Conservation (phyloP, 2,113 vertebrate species). For the Esox niger region DNA sequence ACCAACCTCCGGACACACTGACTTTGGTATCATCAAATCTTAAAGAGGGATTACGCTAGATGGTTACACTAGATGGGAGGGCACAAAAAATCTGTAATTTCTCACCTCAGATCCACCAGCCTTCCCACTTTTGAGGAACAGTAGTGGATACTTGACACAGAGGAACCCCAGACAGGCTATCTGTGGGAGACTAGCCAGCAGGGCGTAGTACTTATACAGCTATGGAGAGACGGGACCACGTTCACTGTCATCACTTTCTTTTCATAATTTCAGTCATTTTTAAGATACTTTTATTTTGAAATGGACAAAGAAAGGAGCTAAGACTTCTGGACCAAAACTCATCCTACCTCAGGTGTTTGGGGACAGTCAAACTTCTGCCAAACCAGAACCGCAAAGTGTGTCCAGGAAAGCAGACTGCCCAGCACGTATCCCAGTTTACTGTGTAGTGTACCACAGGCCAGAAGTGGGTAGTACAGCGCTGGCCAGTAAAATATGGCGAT, state of each 20-base stretch:
- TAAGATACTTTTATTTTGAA: too few species aligned
- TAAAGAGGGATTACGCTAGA: not conserved
- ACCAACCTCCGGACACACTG: not conserved
- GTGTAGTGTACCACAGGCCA: constrained; percentile 72
- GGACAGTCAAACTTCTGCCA: constrained; percentile 89
- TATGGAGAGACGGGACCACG: constrained; percentile 45
- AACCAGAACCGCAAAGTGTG: constrained; percentile 75
- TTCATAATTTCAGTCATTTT: too few species aligned
- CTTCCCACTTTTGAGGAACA: constrained; percentile 68
- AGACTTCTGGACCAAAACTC: not conserved
- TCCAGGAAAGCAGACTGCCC: constrained; percentile 80
- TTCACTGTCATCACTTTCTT: not conserved
- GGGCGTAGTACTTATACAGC: constrained; percentile 83
- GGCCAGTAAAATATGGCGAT: constrained; percentile 85
- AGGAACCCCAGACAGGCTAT: constrained; percentile 77
- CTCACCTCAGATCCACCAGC: constrained; percentile 51
- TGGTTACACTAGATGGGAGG: not conserved
- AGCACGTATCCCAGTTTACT: constrained; percentile 66
- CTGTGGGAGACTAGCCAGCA: constrained; percentile 80
- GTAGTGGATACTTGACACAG: constrained; percentile 79
- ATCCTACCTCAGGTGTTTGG: constrained; percentile 74
- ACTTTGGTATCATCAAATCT: not conserved
- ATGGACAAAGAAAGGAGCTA: too few species aligned
- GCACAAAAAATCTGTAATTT: too few species aligned
- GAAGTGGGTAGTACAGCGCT: constrained; percentile 81